Evolutionary conservation across 2,113 vertebrate genomes (phyloP).

Genomic region (Nothocercus nigrocapillus): DNA sequence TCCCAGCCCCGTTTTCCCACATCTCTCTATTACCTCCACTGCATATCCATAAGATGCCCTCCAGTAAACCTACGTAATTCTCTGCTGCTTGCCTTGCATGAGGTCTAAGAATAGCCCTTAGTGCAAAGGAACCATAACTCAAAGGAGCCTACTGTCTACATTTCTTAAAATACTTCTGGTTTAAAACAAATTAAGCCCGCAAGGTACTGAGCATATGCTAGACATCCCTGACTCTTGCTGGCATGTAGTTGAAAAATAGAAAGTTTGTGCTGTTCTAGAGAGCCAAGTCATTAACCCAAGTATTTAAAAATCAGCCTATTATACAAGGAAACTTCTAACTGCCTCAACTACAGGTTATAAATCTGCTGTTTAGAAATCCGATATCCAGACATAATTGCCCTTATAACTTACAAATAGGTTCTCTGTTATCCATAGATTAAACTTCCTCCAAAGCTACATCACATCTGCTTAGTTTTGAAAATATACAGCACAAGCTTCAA

Average conservation of each 20-base stretch:
- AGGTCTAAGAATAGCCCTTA: conserved; percentile 18
- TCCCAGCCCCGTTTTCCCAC: background rate
- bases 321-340: conserved; percentile 63
- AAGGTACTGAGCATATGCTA: conserved; percentile 22
- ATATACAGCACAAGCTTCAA: conserved; percentile 59
- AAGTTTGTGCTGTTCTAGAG: conserved; percentile 62
- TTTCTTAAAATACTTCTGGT: conserved; percentile 54
- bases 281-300: conserved; percentile 43
- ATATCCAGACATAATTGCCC: conserved; percentile 70
- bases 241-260: conserved; percentile 19
- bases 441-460: conserved; percentile 71
- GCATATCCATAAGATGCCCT: background rate
- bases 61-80: conserved; percentile 8
- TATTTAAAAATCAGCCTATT: conserved; percentile 63
- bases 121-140: conserved; percentile 42
- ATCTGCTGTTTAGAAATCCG: conserved; percentile 71
- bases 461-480: conserved; percentile 67
- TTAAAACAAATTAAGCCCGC: background rate
- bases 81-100: background rate
- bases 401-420: conserved; percentile 70
- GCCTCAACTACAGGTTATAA: conserved; percentile 62
- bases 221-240: background rate
- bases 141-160: background rate
- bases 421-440: conserved; percentile 77
- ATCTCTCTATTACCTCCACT: background rate